phyloP scores from a whole-genome alignment of 2,888 invertebrate species.

The Eurytoma californica region DNA sequence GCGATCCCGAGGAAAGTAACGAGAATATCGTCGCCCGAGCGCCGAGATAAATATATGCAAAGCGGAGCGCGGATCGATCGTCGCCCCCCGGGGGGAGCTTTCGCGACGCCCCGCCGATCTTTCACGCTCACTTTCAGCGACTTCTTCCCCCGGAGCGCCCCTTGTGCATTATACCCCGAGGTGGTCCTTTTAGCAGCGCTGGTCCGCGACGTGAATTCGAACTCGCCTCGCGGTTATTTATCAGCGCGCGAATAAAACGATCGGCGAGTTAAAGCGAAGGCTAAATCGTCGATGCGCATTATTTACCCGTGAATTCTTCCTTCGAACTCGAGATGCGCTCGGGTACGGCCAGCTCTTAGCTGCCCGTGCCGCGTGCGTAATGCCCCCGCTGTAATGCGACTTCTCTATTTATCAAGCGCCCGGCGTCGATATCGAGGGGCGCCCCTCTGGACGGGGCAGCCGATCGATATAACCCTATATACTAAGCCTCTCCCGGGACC shows the following conservation, averaged over 20 bases:
- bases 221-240: too few species aligned
- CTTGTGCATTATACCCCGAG: not conserved
- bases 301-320: too few species aligned
- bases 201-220: too few species aligned
- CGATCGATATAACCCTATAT: slow-evolving; percentile 4
- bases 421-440: too few species aligned
- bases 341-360: too few species aligned
- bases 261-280: too few species aligned
- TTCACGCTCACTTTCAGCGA: slow-evolving; percentile 27
- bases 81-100: not conserved
- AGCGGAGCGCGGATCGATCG: slow-evolving; percentile 15
- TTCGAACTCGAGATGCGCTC: too few species aligned
- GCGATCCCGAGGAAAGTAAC: too few species aligned
- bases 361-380: not conserved
- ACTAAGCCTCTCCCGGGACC: too few species aligned
- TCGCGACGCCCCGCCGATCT: slow-evolving; percentile 25
- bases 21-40: not conserved
- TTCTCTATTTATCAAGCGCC: slow-evolving; percentile 19
- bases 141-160: not conserved
- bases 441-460: not conserved
- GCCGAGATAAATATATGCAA: not conserved
- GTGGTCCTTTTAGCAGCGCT: too few species aligned
- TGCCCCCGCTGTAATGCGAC: not conserved
- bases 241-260: too few species aligned
- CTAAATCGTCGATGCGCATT: too few species aligned